Base-by-base conservation (phyloP, 1,140 invertebrate genomes). In the Babylonia areolata region DNA sequence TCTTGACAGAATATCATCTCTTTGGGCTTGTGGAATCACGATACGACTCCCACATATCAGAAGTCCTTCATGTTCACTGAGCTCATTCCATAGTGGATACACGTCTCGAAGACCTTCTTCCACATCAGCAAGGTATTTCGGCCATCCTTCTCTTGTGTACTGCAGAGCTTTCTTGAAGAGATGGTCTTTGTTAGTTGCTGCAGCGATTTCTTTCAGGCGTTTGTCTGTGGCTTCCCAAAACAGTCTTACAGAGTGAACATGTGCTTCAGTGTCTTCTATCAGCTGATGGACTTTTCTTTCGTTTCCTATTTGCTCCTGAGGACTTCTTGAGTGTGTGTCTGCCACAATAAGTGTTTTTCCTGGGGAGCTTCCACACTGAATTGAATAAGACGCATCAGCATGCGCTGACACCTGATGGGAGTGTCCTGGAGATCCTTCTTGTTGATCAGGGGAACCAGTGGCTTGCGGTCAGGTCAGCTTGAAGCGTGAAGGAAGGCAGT, bases 401-500 rank as follows among this genome's bases (percentile, higher is more conserved):
- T 37, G 0, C 69, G 3, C 37, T 84, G 83, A 71, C 83, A 84
- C 3, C 42, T 15, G n/a, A 84, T 23, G 12, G 83, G 69, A 28
- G 83, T 46, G 23, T 84, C 69, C 64, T 39, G 5, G 6, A 84
- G 71, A 17, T 84, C 83, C n/a, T 58, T 37, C 15, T 37, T 42
- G 5, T 84, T 46, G 35, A 46, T 71, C 87, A 15, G 28, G 12
- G 83, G 87, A n/a, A 94, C 88, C 35, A 94, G 84, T 1, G 93
- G 93, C 83, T 93, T 92, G 23, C 35, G n/a, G 17, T 75, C 73
- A 35, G n/a, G 17, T 75, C 73, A 35, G 73, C 35, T 12, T 75
- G 73, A n/a, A 75, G 33, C 23, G 46, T 94, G 92, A 91, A 86
- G 9, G 42, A 75, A 9, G 90, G 87, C 33, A 89, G 90, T 78